Evolutionary conservation across 2,888 invertebrate species (phyloP), one percentile per base, ranked within the genome.

Genomic region (Drosophila melanosoma): DNA sequence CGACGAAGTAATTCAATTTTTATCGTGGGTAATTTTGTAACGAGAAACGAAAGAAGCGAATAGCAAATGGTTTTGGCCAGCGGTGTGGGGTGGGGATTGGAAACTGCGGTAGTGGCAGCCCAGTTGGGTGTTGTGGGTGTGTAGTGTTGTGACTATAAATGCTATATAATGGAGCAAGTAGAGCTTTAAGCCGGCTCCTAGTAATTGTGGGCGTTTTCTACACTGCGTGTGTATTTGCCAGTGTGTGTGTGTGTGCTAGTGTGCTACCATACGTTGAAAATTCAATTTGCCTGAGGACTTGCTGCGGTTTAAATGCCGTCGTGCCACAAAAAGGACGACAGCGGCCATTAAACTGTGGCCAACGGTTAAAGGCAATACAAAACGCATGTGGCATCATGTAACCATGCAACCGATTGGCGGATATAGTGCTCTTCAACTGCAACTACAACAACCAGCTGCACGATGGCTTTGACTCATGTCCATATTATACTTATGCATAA

Each of bases 1-100:
- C 86, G 84, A 90, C 88, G 89, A 91, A 91, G 91, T 91, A 91
- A 91, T 91, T 91, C 91, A 91, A 91, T 91, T 91, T 91, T 91
- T 91, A 91, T 91, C 90, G 91, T 90, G 90, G 87, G 91, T 91
- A 91, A 91, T 91, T 91, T 91, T 89, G 86, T 90, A 91, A 91
- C 88, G 86, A 89, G 89, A 90, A 87, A 83, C 88, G 89, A 88
- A 89, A 79, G 84, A 88, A 83, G 81, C 86, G 61, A 80, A 74
- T 64, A 56, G 70, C 76, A 79, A 82, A 66, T 69, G 70, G 67
- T 62, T 59, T 63, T 80, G 76, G 72, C 80, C 77, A 74, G 40
- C 63, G 29, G 17, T n/a, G n/a, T 26, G 29, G 29, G 17, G 29
- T 6, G 12, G 23, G 51, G 51, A 17, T 17, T n/a, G 48, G 20